phyloP scores from a whole-genome alignment of 30 jellyfish, hydroid and myxozoan species.

The Turritopsis rubra region DNA sequence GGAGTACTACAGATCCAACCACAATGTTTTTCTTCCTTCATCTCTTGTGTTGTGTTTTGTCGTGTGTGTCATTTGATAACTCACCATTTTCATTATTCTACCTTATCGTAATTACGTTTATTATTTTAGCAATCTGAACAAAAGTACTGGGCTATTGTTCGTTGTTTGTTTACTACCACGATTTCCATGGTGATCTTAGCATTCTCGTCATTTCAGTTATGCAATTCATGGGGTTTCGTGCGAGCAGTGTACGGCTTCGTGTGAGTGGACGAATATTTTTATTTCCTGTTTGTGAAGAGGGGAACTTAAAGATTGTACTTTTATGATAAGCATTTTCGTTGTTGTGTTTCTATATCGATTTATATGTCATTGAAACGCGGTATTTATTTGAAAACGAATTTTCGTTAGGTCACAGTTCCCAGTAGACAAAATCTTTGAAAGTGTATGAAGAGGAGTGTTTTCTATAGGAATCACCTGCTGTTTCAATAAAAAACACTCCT shows the following conservation, averaged over 20 bases:
- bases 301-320: neutral
- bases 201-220: slow-evolving; percentile 27
- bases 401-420: too few relatives aligned
- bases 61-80: too few relatives aligned
- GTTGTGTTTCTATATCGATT: too few relatives aligned
- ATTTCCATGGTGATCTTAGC: slow-evolving; percentile 1
- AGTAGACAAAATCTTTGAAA: too few relatives aligned
- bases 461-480: too few relatives aligned
- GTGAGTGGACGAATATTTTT: slow-evolving; percentile 27
- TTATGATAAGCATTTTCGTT: neutral
- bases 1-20: too few relatives aligned
- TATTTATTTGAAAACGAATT: too few relatives aligned
- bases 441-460: too few relatives aligned
- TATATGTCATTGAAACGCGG: too few relatives aligned
- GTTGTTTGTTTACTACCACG: neutral
- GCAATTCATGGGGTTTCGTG: slow-evolving; percentile 45
- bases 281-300: neutral
- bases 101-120: neutral
- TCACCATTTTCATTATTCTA: neutral
- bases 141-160: neutral
- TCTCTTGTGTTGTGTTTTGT: too few relatives aligned
- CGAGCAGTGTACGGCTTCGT: slow-evolving; percentile 52
- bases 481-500: too few relatives aligned
- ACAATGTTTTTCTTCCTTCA: too few relatives aligned
- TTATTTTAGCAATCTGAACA: neutral